Evolutionary conservation across 2,113 vertebrate species (phyloP).

Genomic region (Pteruthius melanotis): DNA sequence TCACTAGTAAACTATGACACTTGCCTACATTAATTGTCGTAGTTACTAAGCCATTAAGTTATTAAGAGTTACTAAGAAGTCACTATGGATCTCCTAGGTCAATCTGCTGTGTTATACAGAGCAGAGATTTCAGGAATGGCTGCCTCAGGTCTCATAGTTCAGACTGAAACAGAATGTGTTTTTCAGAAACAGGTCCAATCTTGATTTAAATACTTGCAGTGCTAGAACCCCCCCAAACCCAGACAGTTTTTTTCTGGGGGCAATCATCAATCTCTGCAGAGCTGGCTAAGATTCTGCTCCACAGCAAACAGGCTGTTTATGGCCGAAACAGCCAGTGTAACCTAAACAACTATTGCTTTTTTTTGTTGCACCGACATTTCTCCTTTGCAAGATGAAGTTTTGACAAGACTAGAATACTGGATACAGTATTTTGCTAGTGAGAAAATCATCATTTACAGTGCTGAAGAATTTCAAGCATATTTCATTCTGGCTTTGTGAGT

Average conservation of each 20-base stretch:
- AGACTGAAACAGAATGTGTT: neutral
- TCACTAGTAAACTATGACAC: neutral
- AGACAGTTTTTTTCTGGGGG: neutral
- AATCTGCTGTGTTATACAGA: neutral
- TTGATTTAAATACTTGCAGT: neutral
- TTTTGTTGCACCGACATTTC: neutral
- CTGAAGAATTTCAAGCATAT: neutral
- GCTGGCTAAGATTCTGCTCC: neutral
- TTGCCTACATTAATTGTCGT: neutral
- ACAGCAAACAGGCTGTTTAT: neutral
- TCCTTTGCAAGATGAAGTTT: neutral
- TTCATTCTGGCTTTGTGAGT: neutral
- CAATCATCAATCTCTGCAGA: neutral
- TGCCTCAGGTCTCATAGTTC: neutral
- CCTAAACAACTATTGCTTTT: neutral
- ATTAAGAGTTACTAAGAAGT: neutral
- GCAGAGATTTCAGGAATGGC: neutral
- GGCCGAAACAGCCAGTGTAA: neutral
- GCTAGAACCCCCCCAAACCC: neutral
- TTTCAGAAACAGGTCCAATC: neutral
- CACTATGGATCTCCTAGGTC: neutral
- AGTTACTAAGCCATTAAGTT: neutral
- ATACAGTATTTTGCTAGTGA: neutral
- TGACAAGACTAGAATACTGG: neutral
- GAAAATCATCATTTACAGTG: neutral